Evolutionary conservation across 2,113 vertebrate genomes (phyloP).

Genomic region (Grus americana): DNA sequence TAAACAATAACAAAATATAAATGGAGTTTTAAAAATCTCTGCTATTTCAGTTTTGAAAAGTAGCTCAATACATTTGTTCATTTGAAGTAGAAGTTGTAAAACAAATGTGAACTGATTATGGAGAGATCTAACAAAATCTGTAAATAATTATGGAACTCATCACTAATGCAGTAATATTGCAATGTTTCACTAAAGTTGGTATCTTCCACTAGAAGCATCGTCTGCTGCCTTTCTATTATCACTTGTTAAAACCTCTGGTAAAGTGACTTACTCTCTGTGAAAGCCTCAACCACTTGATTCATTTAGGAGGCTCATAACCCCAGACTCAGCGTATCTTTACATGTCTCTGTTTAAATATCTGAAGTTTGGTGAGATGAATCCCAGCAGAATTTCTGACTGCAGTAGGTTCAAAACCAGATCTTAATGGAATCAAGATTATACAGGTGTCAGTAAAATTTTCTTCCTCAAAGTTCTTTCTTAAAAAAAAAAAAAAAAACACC

Average conservation of each 20-base stretch:
- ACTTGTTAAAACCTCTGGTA: not conserved
- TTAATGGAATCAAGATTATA: not conserved
- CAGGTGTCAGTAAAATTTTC: not conserved
- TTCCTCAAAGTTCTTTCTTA: not conserved
- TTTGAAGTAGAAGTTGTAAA: not conserved
- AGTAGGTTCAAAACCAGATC: not conserved
- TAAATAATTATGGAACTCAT: not conserved
- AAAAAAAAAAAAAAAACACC: not conserved
- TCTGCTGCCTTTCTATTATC: not conserved
- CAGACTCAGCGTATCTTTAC: not conserved
- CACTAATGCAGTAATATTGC: not conserved
- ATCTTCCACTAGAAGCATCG: not conserved
- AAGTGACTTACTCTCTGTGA: not conserved
- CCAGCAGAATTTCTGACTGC: not conserved
- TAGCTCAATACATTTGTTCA: not conserved
- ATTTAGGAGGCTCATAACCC: not conserved
- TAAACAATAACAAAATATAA: not conserved
- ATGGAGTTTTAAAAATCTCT: not conserved
- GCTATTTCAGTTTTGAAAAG: not conserved
- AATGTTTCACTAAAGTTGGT: not conserved
- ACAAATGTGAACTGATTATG: not conserved
- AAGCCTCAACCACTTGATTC: not conserved
- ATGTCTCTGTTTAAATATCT: not conserved
- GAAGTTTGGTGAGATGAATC: not conserved
- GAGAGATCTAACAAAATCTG: not conserved